Evolutionary conservation across 2,113 vertebrate species (phyloP).

Genomic region (Cercocebus atys): DNA sequence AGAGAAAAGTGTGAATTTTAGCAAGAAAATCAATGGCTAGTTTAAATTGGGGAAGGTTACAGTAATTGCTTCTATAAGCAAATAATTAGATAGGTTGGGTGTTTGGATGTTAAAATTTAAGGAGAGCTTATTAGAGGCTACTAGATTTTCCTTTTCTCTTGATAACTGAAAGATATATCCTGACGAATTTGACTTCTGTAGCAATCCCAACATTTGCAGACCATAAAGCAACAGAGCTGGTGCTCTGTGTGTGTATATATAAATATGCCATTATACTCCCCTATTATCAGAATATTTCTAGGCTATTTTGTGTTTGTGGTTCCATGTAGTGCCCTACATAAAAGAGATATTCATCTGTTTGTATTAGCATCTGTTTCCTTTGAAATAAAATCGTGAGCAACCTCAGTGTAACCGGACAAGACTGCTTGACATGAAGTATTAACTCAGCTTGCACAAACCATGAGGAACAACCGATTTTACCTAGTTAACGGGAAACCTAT

Average conservation of each 20-base stretch:
- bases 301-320: background rate
- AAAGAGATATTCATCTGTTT: background rate
- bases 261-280: background rate
- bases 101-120: slow-evolving; percentile 26
- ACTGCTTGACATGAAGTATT: slow-evolving; percentile 49
- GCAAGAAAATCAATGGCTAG: slow-evolving; percentile 58
- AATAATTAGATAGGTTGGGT: slow-evolving; percentile 28
- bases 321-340: slow-evolving; percentile 27
- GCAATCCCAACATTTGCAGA: background rate
- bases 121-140: background rate
- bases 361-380: slow-evolving; percentile 46
- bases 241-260: background rate
- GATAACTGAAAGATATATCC: background rate
- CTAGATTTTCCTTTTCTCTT: background rate
- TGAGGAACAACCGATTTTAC: slow-evolving; percentile 40
- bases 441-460: slow-evolving; percentile 66
- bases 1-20: slow-evolving; percentile 67
- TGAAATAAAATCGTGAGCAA: slow-evolving; percentile 56
- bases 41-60: slow-evolving; percentile 35
- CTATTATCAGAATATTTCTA: background rate
- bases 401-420: slow-evolving; percentile 47
- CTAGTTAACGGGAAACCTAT: slow-evolving; percentile 55
- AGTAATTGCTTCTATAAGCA: slow-evolving; percentile 46
- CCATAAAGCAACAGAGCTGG: background rate
- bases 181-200: background rate